Evolutionary conservation across 2,113 vertebrate genomes (phyloP).

Genomic region (Cyanoderma ruficeps): DNA sequence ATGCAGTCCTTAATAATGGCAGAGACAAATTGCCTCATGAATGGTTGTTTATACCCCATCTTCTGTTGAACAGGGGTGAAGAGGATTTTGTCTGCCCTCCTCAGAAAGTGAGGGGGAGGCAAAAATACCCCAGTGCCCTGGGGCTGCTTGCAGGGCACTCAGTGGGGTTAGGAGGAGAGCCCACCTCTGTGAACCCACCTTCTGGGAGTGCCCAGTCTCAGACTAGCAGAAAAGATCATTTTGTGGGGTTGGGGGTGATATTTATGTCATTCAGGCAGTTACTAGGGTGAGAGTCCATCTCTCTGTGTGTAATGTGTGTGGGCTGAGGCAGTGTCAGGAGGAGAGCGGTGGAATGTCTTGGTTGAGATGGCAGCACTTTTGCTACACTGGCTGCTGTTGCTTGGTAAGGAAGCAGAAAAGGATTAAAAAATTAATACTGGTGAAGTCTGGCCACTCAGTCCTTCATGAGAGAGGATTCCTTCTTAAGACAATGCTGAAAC

Average conservation of each 20-base stretch:
- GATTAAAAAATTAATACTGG: neutral
- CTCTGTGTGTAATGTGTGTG: neutral
- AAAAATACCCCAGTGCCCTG: neutral
- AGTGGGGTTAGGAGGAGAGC: rapidly evolving
- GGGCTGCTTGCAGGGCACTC: neutral
- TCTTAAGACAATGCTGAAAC: neutral
- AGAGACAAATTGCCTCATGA: neutral
- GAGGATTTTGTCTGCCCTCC: neutral
- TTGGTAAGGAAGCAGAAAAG: neutral
- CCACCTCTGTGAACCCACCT: rapidly evolving
- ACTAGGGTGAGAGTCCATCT: neutral
- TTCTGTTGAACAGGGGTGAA: neutral
- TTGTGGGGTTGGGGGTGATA: neutral
- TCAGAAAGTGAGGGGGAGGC: neutral
- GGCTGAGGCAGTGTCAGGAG: neutral
- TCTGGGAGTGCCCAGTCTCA: neutral
- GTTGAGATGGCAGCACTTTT: neutral
- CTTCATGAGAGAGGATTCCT: neutral
- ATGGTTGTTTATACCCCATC: neutral
- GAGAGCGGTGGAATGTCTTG: neutral
- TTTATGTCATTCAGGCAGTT: neutral
- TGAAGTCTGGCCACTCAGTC: neutral
- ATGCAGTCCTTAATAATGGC: neutral
- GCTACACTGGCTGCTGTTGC: neutral
- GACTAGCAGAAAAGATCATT: neutral